Evolutionary conservation across 1,140 invertebrate genomes (phyloP).

Genomic region (Pseudachorutes palmiensis): DNA sequence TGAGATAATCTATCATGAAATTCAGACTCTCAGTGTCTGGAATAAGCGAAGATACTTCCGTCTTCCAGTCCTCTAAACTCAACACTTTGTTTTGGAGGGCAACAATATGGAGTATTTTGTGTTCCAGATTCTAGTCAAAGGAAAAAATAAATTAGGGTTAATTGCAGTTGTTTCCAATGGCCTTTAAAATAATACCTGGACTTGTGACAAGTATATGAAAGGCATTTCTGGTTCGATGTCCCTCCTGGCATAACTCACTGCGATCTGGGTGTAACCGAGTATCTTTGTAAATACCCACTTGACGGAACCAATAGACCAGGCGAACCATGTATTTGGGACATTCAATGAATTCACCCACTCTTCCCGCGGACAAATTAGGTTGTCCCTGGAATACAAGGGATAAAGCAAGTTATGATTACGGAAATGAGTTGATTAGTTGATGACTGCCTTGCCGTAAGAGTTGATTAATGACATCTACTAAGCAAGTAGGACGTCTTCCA

Average conservation of each 20-base stretch:
- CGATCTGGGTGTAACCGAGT: constrained; percentile 2
- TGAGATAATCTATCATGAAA: not conserved
- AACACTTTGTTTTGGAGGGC: constrained; percentile 10
- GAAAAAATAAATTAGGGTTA: too few relatives aligned
- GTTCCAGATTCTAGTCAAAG: not conserved
- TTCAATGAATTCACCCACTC: constrained; percentile 6
- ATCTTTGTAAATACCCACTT: not conserved
- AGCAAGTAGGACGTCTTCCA: not conserved
- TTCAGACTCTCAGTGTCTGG: not conserved
- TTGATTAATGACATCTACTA: constrained; percentile 3
- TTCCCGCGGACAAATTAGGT: not conserved
- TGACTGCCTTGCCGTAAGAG: not conserved
- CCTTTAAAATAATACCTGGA: too few relatives aligned
- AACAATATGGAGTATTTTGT: not conserved
- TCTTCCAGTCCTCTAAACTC: constrained; percentile 15
- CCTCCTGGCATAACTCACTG: not conserved
- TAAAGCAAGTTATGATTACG: too few relatives aligned
- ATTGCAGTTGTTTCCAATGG: too few relatives aligned
- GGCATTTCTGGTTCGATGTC: constrained; percentile 3
- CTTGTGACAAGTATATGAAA: constrained; percentile 4
- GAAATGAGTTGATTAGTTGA: too few relatives aligned
- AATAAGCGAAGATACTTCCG: not conserved
- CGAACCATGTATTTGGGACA: not conserved
- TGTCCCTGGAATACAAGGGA: not conserved
- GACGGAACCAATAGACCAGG: constrained; percentile 13